Base-by-base conservation (phyloP, 2,797 vertebrate species). In the Fringilla coelebs region DNA sequence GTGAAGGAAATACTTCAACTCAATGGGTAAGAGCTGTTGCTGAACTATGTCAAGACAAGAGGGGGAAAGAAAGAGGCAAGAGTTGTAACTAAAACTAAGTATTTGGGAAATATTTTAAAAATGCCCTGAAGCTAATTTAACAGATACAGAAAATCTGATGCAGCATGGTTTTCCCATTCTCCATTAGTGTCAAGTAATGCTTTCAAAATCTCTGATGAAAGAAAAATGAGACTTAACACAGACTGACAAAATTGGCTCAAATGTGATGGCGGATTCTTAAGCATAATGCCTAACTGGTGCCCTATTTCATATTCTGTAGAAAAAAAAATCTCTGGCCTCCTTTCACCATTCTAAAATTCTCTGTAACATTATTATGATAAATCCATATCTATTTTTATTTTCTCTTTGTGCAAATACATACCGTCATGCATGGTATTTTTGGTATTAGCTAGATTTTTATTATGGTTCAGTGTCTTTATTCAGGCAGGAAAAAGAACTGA, bases 401-500 rank as follows among this genome's bases (percentile, higher is more conserved):
- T 89, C 55, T 80, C 32, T 22, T 71, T 75, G 55, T 41, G 36
- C 82, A 86, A 95, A 88, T n/a, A 79, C n/a, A 73, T 70, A 73
- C n/a, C 65, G 51, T 71, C 58, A 78, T 51, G 62, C 36, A 74
- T 52, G 10, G 41, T 74, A 82, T 77, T 85, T 96, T 85, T 58
- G 38, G 38, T 76, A 85, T 62, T 62, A 93, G 58, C 19, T 28
- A 76, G 71, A 58, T 84, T 88, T 87, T 92, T 74, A 34, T 90
- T 79, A 90, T 28, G 7, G 49, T 32, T 84, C 40, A 18, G 63
- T 60, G 45, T 94, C 89, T 90, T 89, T 91, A 75, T 54, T 89
- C 68, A 91, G 77, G 61, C 82, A 85, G 67, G 73, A 79, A 74
- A 91, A 94, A 60, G 38, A 76, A 80, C 41, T 65, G 70, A 95